These are phyloP conservation scores for Agraylea sexmaculata DNA, from an alignment of 1,140 invertebrate genomes.

Conservation along the genomic window DNA sequence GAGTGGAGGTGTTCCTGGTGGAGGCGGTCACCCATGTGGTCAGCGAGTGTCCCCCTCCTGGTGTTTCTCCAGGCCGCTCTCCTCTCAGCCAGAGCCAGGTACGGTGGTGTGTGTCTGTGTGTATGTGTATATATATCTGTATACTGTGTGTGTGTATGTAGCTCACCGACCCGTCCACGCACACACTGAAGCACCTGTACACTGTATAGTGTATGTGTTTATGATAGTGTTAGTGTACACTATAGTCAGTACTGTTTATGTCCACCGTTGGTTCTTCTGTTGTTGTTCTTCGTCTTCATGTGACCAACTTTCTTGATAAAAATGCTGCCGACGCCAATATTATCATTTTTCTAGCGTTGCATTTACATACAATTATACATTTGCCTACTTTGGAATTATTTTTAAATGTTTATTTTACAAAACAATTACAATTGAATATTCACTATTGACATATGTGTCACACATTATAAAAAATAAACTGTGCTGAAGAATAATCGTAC, in stretches of 20 bases:
- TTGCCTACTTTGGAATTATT: no score
- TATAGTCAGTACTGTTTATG: neutral
- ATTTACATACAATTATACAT: no score
- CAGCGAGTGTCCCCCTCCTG: conserved; percentile 16
- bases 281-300: no score
- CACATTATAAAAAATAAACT: no score
- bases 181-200: neutral
- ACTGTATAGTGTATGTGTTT: neutral
- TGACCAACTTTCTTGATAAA: no score
- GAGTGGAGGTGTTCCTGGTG: conserved; percentile 32
- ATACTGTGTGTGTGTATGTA: neutral
- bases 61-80: conserved; percentile 8
- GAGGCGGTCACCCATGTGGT: conserved; percentile 34
- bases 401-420: no score
- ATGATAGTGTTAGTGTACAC: neutral
- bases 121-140: neutral
- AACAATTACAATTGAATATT: no score
- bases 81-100: conserved; percentile 10
- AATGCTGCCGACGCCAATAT: no score
- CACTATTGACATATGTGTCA: no score
- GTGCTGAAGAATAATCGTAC: no score
- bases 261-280: neutral
- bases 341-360: no score
- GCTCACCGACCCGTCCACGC: neutral
- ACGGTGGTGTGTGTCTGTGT: no score